phyloP scores from a whole-genome alignment of 1,140 invertebrate genomes.

The Drosophila gunungcola region DNA sequence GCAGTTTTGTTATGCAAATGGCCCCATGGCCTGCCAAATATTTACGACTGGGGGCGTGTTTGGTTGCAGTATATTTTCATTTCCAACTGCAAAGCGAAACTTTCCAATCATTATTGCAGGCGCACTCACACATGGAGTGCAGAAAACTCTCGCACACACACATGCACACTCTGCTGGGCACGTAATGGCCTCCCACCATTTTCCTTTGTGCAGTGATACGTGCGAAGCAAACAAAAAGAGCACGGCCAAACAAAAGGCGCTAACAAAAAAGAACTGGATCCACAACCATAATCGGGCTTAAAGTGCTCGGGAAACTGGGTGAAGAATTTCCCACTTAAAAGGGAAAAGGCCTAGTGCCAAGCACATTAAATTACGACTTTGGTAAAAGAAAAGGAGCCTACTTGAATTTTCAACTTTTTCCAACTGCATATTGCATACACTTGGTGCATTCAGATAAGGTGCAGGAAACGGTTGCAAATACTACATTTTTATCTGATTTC shows the following conservation, averaged over 20 bases:
- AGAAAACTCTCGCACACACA: constrained; percentile 22
- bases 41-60: constrained; percentile 62
- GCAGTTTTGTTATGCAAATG: constrained; percentile 83
- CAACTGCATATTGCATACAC: constrained; percentile 8
- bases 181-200: constrained; percentile 64
- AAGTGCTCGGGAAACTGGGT: constrained; percentile 47
- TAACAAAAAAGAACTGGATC: constrained; percentile 29
- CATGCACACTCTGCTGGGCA: constrained; percentile 65
- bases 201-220: constrained; percentile 80
- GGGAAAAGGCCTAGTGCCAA: constrained; percentile 1
- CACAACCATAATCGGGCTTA: constrained; percentile 54
- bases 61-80: constrained; percentile 66
- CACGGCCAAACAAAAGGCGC: constrained; percentile 63
- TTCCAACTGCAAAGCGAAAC: constrained; percentile 70
- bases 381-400: neutral
- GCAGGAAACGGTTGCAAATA: neutral
- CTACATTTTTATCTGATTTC: constrained; percentile 59
- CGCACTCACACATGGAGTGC: constrained; percentile 37
- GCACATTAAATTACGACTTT: constrained; percentile 52
- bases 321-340: constrained; percentile 21
- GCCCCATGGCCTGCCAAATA: constrained; percentile 66
- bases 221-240: constrained; percentile 64
- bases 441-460: constrained; percentile 9
- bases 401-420: neutral
- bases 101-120: constrained; percentile 78